phyloP scores from a whole-genome alignment of 2,797 vertebrate genomes.

The Sus cebifrons region DNA sequence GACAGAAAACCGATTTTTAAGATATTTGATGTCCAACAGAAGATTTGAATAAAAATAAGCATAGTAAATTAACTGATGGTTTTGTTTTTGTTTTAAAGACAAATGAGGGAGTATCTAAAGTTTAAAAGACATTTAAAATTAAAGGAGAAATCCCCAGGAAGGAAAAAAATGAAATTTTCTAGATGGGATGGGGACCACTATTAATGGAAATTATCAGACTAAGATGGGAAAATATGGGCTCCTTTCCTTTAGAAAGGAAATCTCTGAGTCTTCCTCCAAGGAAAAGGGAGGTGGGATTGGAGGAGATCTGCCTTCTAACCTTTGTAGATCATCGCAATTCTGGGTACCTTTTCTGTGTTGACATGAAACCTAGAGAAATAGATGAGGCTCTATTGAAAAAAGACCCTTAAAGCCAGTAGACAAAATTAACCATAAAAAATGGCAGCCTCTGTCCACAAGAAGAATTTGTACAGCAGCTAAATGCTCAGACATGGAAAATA shows the following conservation, averaged over 20 bases:
- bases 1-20: not conserved
- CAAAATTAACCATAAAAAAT: not conserved
- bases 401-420: not conserved
- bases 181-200: not conserved
- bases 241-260: not conserved
- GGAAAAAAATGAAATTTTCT: conserved; percentile 24
- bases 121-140: conserved; percentile 65
- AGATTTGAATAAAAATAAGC: conserved; percentile 38
- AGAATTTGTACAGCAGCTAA: not conserved
- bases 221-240: not conserved
- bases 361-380: not conserved
- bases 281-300: not conserved
- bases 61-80: not conserved
- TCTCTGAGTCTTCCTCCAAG: not conserved
- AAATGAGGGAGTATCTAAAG: conserved; percentile 28
- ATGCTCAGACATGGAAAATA: not conserved
- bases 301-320: not conserved
- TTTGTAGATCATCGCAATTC: not conserved
- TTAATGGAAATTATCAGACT: not conserved
- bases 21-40: not conserved
- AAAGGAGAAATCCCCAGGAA: not conserved
- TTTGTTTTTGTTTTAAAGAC: conserved; percentile 61
- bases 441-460: not conserved
- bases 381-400: not conserved
- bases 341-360: not conserved